A percentile compares a stretch with the other conserved stretches of the same genome.
phyloP scores from a whole-genome alignment of 2,113 vertebrate genomes.

The Chaetodon trifascialis region DNA sequence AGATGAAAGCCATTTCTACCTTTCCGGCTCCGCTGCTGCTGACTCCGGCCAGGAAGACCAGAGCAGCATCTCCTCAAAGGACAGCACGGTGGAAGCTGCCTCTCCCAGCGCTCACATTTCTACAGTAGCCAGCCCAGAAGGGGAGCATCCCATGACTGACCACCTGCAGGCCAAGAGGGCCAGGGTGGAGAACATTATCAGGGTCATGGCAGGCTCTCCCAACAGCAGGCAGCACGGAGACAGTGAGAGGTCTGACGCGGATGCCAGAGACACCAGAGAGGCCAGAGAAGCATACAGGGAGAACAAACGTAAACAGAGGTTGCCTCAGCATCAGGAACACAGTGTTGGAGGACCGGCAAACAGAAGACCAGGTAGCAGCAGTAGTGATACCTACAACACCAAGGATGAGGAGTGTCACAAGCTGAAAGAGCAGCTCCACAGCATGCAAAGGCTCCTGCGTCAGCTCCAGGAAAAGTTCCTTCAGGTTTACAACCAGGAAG shows the following conservation, averaged over 20 bases:
- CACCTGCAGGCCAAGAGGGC: conserved; percentile 91
- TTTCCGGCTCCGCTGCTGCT: conserved; percentile 70
- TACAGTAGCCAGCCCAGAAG: conserved; percentile 69
- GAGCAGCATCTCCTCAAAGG: conserved; percentile 75
- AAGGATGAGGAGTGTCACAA: conserved; percentile 86
- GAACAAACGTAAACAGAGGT: conserved; percentile 89
- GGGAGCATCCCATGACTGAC: conserved; percentile 81
- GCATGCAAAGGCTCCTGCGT: conserved; percentile 89
- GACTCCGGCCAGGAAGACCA: conserved; percentile 80
- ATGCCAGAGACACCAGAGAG: conserved; percentile 69
- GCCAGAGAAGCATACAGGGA: conserved; percentile 76
- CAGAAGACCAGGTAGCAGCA: conserved; percentile 48
- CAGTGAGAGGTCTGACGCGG: conserved; percentile 59
- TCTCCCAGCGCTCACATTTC: conserved; percentile 68
- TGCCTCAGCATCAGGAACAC: conserved; percentile 86
- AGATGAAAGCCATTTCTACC: conserved; percentile 82
- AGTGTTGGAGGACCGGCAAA: conserved; percentile 1
- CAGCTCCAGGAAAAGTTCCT: conserved; percentile 90
- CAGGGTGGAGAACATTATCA: conserved; percentile 94
- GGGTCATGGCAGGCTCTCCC: conserved; percentile 88
- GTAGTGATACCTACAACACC: conserved; percentile 46
- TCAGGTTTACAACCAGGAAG: conserved; percentile 82
- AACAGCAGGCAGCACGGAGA: conserved; percentile 65
- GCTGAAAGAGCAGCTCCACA: conserved; percentile 90
- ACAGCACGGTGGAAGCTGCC: conserved; percentile 67